These are phyloP conservation scores for Trichoplusia ni DNA, from an alignment of 1,140 invertebrate genomes.

Conservation along the genomic window DNA sequence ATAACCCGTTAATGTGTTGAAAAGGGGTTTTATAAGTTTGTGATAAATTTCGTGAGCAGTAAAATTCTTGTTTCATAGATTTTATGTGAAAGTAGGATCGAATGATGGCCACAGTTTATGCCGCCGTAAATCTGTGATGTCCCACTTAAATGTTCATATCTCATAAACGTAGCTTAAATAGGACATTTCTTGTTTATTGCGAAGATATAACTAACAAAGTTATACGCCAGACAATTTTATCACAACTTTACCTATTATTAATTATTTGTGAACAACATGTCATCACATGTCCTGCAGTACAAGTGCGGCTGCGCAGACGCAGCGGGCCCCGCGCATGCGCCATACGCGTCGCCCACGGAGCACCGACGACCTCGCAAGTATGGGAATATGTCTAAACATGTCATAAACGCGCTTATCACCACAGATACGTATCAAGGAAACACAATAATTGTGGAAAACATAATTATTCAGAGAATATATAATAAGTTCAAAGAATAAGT, in stretches of 20 bases:
- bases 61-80: background rate
- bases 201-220: too few species aligned
- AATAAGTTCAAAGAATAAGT: too few species aligned
- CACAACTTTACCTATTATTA: too few species aligned
- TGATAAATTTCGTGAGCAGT: background rate
- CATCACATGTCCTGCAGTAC: too few species aligned
- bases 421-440: too few species aligned
- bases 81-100: background rate
- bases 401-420: too few species aligned
- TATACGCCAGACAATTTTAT: too few species aligned
- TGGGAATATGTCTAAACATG: slow-evolving; percentile 1
- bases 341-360: slow-evolving; percentile 11
- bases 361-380: slow-evolving; percentile 6
- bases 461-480: too few species aligned
- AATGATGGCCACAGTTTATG: background rate
- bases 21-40: background rate
- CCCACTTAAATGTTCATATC: background rate
- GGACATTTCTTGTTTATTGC: too few species aligned
- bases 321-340: slow-evolving; percentile 12
- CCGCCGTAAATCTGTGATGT: background rate
- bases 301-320: slow-evolving; percentile 12
- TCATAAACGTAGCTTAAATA: background rate
- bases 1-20: slow-evolving; percentile 43
- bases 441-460: too few species aligned
- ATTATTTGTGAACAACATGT: too few species aligned